Conservation (phyloP, 2,113 vertebrate species). For the Choloepus hoffmanni region DNA sequence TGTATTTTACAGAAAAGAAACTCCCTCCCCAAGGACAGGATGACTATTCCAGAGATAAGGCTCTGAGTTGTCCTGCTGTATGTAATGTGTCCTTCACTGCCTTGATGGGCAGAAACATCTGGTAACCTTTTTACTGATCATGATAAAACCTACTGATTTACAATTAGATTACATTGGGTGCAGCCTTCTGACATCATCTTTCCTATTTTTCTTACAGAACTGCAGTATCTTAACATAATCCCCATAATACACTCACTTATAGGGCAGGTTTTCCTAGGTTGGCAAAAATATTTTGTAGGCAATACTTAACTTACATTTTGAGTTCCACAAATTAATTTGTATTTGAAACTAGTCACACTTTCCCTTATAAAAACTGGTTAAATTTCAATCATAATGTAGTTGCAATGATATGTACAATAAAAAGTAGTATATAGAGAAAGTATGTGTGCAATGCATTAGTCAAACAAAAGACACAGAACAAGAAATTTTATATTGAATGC, state of each 20-base stretch:
- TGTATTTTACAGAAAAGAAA: neutral
- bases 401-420: neutral
- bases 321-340: slow-evolving; percentile 40
- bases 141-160: neutral
- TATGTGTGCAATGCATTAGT: slow-evolving; percentile 39
- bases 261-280: neutral
- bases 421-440: neutral
- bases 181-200: neutral
- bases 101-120: neutral
- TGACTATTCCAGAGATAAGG: neutral
- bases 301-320: neutral
- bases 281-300: neutral
- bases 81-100: neutral
- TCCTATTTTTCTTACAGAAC: neutral
- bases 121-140: neutral
- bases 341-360: neutral
- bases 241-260: neutral
- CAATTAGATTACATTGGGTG: neutral
- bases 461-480: slow-evolving; percentile 75
- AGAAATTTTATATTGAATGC: slow-evolving; percentile 78
- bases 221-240: slow-evolving; percentile 6
- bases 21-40: neutral
- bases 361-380: neutral
- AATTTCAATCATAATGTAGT: slow-evolving; percentile 29
- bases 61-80: neutral